Evolutionary conservation across 2,797 vertebrate species (phyloP).

Genomic region (Tenualosa thibaudeaui): DNA sequence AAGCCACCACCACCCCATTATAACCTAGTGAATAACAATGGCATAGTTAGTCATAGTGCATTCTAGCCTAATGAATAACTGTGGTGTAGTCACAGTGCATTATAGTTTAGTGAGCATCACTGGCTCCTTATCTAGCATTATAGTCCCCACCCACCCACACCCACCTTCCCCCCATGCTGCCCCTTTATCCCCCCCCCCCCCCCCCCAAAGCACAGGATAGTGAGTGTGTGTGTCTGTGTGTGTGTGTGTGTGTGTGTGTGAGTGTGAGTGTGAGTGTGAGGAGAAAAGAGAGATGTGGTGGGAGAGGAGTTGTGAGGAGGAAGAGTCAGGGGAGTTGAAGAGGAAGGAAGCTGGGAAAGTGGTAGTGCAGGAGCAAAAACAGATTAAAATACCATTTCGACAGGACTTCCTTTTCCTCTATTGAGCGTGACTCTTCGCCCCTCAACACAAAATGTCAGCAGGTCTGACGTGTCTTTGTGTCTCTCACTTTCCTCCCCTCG

Average conservation of each 20-base stretch:
- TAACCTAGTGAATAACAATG: no score
- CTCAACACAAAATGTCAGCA: slow-evolving; percentile 49
- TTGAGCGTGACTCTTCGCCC: slow-evolving; percentile 50
- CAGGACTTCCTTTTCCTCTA: slow-evolving; percentile 65
- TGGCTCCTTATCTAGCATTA: no score
- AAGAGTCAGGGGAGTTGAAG: slow-evolving; percentile 40
- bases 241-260: neutral
- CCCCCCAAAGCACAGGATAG: neutral
- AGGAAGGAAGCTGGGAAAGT: slow-evolving; percentile 59
- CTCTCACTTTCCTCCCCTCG: neutral
- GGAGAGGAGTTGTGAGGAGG: neutral
- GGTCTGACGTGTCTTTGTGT: neutral
- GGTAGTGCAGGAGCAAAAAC: slow-evolving; percentile 59
- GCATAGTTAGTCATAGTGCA: no score
- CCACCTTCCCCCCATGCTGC: neutral
- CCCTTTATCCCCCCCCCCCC: neutral
- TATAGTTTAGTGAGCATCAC: no score
- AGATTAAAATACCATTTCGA: slow-evolving; percentile 56
- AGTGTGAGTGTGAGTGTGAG: neutral
- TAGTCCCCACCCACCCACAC: no score
- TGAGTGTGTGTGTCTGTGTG: neutral
- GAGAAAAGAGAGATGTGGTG: neutral
- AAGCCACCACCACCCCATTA: no score
- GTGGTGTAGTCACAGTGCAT: no score
- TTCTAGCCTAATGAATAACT: no score